These are phyloP conservation scores for Pseudochirops corinnae DNA, from an alignment of 2,797 vertebrate species.

Conservation along the genomic window DNA sequence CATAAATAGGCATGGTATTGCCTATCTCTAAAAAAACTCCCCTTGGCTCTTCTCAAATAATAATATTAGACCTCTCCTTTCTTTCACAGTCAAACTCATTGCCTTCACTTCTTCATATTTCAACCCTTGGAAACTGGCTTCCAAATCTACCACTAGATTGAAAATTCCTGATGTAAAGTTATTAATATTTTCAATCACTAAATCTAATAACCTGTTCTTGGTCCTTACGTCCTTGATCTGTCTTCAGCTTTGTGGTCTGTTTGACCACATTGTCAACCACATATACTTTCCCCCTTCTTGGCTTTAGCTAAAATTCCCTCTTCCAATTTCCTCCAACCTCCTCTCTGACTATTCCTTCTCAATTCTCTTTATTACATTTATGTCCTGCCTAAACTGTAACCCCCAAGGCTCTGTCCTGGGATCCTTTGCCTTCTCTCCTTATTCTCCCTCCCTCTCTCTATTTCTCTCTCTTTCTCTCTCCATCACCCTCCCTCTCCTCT, in stretches of 20 bases:
- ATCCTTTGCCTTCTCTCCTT: background rate
- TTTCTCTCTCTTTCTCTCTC: background rate
- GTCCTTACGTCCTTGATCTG: background rate
- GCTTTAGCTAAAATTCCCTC: background rate
- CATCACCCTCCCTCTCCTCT: background rate
- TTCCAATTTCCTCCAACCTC: background rate
- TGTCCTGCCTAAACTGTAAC: background rate
- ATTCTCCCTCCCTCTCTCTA: background rate
- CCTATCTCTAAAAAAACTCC: background rate
- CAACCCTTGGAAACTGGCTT: background rate
- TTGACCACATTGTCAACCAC: background rate
- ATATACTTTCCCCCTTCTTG: background rate
- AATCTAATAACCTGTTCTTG: background rate
- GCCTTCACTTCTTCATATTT: background rate
- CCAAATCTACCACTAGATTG: background rate
- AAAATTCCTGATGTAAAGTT: background rate
- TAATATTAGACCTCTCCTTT: background rate
- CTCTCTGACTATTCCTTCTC: background rate
- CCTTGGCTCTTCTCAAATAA: background rate
- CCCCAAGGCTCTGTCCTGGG: background rate
- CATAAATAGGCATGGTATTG: background rate
- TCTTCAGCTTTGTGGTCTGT: background rate
- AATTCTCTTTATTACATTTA: background rate
- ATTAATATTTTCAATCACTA: background rate
- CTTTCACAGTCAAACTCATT: background rate